phyloP scores from a whole-genome alignment of 1,140 invertebrate genomes.

The Sycophaga agraensis region DNA sequence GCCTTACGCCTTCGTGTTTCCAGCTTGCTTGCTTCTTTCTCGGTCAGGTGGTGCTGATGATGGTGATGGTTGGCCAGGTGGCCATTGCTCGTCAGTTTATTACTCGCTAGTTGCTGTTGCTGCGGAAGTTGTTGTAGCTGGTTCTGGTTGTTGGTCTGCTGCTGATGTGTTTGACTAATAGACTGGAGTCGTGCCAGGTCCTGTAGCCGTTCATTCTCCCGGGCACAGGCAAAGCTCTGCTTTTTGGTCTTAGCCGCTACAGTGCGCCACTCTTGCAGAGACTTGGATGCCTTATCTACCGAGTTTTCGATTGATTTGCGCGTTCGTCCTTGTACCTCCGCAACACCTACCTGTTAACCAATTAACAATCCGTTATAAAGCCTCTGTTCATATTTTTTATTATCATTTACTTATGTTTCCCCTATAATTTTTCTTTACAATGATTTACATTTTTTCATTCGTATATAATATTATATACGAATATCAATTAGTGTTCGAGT shows the following conservation, averaged over 20 bases:
- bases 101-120: conserved; percentile 35
- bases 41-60: conserved; percentile 56
- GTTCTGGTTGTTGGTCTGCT: conserved; percentile 46
- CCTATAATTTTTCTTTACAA: too few species aligned
- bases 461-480: too few species aligned
- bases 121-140: background rate
- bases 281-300: conserved; percentile 83
- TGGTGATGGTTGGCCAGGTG: too few species aligned
- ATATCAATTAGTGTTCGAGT: too few species aligned
- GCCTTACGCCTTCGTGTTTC: conserved; percentile 86
- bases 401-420: too few species aligned
- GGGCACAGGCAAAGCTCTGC: conserved; percentile 76
- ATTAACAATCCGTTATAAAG: too few species aligned
- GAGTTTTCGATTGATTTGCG: conserved; percentile 74
- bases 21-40: conserved; percentile 74
- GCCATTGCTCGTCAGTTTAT: conserved; percentile 48
- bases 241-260: conserved; percentile 86
- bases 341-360: conserved; percentile 56
- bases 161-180: conserved; percentile 51
- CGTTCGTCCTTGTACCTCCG: conserved; percentile 66
- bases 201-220: conserved; percentile 87
- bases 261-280: conserved; percentile 79
- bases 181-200: conserved; percentile 60
- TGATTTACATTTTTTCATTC: too few species aligned
- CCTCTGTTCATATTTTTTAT: too few species aligned